Evolutionary conservation across 2,113 vertebrate species (phyloP).

Genomic region (Symphodus melops): DNA sequence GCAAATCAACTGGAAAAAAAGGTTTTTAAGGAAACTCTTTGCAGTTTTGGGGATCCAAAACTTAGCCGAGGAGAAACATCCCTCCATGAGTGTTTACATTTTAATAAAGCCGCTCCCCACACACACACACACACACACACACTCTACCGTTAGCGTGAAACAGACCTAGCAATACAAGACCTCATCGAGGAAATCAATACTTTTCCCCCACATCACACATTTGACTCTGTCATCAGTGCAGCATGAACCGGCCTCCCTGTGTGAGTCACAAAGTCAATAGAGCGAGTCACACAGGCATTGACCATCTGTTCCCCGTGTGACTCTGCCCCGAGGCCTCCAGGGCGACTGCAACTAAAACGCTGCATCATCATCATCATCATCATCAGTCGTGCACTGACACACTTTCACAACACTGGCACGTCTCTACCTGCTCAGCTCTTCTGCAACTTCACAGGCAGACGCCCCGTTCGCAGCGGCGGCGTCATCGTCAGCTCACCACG

Average conservation of each 20-base stretch:
- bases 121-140: not conserved
- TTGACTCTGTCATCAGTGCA: slow-evolving; percentile 1
- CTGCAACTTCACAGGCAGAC: slow-evolving; percentile 10
- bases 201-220: slow-evolving; percentile 10
- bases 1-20: not conserved
- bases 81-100: slow-evolving; percentile 8
- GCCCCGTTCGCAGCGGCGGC: slow-evolving; percentile 29
- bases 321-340: slow-evolving; percentile 15
- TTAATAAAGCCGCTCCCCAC: not conserved
- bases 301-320: slow-evolving; percentile 62
- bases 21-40: no score
- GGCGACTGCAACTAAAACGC: slow-evolving; percentile 7
- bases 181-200: slow-evolving; percentile 39
- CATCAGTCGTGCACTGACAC: not conserved
- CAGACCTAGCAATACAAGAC: not conserved
- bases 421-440: slow-evolving; percentile 21
- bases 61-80: not conserved
- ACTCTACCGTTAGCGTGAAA: not conserved
- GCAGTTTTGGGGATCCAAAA: no score
- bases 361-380: no score
- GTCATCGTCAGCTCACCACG: not conserved
- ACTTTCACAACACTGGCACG: slow-evolving; percentile 6
- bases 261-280: slow-evolving; percentile 56
- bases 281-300: slow-evolving; percentile 21
- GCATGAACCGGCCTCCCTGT: not conserved